Base-by-base conservation (phyloP, 2,113 vertebrate genomes). In the Dryoscopus gambensis region DNA sequence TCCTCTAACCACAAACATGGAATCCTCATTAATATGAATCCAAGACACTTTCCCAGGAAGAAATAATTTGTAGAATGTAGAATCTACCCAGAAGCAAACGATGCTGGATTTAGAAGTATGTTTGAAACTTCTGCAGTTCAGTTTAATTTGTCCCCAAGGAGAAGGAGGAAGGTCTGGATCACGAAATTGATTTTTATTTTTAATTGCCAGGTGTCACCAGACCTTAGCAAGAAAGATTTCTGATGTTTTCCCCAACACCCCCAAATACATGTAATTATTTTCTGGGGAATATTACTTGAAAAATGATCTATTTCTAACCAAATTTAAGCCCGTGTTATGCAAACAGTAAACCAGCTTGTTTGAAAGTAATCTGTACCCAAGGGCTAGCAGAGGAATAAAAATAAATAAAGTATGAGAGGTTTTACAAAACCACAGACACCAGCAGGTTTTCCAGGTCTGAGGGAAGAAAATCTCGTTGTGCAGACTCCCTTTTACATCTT, bases 391-490 rank as follows among this genome's bases (percentile, higher is more conserved):
- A 94, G 90, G 83, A 94, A 93, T 95, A 94, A 96, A 96, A 96
- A 91, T 60, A 96, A 96, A 97, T 95, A 93, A 63, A 92, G 92
- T 67, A 84, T 9, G 74, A 95, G 96, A 92, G 87, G 49, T 55
- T 94, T 95, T 83, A 88, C 82, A 96, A 96, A 97, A 96, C 96
- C 95, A 95, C 93, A 95, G 96, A 92, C 93, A 97, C 92, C 88
- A 90, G 18, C 62, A 35, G 83, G 68, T 93, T 93, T 90, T 84
- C 83, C 83, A 78, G 83, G 90, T 84, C 92, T 42, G 9, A 77
- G 63, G 83, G 90, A 90, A 71, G 86, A 88, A 96, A 94, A 88
- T 30, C 68, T 40, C 60, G 1, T 82, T 60, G 49, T 46, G 85
- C 31, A 52, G 92, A n/a, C 33, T 89, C 53, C 55, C 67, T 20